Evolutionary conservation across 2,888 invertebrate genomes (phyloP).

Genomic region (Heliothis peltigera): DNA sequence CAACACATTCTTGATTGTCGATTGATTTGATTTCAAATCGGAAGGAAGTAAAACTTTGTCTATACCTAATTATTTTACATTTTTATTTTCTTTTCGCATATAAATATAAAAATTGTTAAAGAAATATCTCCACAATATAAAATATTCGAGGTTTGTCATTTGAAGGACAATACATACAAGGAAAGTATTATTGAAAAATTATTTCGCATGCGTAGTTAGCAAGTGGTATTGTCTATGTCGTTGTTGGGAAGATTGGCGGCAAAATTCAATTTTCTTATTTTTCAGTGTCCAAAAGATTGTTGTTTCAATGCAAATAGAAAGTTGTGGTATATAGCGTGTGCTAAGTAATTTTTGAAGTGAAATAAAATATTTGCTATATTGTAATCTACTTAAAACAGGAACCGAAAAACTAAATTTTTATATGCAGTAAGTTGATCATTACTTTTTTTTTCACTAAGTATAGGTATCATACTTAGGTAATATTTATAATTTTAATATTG

Average conservation of each 20-base stretch:
- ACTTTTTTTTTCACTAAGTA: too few species aligned
- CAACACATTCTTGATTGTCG: constrained; percentile 55
- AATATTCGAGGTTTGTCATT: not conserved
- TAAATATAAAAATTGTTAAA: not conserved
- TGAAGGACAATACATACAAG: constrained; percentile 25
- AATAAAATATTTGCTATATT: too few species aligned
- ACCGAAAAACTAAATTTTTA: too few species aligned
- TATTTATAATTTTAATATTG: too few species aligned
- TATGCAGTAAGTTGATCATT: too few species aligned
- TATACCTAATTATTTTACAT: constrained; percentile 29
- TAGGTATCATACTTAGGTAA: too few species aligned
- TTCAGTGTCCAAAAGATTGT: too few species aligned
- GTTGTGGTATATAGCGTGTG: too few species aligned
- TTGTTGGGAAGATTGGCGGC: constrained; percentile 19
- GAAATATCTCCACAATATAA: not conserved
- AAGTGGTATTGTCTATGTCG: constrained; percentile 40
- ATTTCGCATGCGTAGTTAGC: constrained; percentile 22
- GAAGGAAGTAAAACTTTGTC: constrained; percentile 51
- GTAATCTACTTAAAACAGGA: too few species aligned
- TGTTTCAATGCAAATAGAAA: too few species aligned
- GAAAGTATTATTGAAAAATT: constrained; percentile 16
- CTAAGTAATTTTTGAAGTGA: too few species aligned
- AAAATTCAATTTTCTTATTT: constrained; percentile 13
- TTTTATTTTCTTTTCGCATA: not conserved
- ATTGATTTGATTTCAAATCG: constrained; percentile 65